phyloP scores from a whole-genome alignment of 2,888 invertebrate species.

The Agrochola lota region DNA sequence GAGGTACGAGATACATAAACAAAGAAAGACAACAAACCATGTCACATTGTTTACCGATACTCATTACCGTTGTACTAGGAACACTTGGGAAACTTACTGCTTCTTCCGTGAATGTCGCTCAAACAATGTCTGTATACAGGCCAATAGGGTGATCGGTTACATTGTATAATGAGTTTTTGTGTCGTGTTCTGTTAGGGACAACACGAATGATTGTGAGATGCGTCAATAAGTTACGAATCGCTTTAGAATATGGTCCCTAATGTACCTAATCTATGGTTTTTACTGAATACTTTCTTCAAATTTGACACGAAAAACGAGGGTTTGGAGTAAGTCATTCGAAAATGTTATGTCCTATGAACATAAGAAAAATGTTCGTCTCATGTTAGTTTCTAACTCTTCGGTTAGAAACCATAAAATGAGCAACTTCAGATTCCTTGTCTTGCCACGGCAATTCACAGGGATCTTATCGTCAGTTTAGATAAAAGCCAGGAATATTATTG shows the following conservation, averaged over 20 bases:
- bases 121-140: conserved; percentile 77
- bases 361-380: too few species aligned
- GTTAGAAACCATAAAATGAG: not conserved
- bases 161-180: conserved; percentile 71
- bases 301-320: not conserved
- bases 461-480: not conserved
- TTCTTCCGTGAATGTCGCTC: conserved; percentile 69
- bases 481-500: not conserved
- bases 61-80: conserved; percentile 71
- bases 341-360: not conserved
- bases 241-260: not conserved
- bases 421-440: not conserved
- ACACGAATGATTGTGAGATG: conserved; percentile 13
- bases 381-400: too few species aligned
- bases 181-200: conserved; percentile 40
- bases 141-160: conserved; percentile 79
- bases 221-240: not conserved
- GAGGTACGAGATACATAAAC: too few species aligned
- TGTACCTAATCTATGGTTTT: not conserved
- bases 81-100: conserved; percentile 73
- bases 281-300: not conserved
- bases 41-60: conserved; percentile 76
- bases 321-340: not conserved
- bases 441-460: not conserved
- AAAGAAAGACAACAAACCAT: conserved; percentile 70